Base-by-base conservation (phyloP, 2,888 invertebrate genomes). In the Drosophila kokeensis region DNA sequence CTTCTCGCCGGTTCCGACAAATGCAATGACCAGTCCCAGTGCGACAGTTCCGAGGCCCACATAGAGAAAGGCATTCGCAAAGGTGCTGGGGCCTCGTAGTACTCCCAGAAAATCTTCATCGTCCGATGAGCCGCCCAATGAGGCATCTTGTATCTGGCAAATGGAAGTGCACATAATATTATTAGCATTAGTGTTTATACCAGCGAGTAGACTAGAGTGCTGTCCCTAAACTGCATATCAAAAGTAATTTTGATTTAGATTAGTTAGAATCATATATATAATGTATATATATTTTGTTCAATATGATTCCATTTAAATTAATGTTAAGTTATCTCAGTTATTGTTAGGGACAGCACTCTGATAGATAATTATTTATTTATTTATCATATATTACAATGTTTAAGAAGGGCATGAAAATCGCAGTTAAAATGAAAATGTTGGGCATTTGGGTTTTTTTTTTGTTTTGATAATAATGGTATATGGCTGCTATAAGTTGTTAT, bases 1-100 rank as follows among this genome's bases (percentile, higher is more conserved):
- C 94, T 97, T 97, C 94, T 97, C 97, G 90, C 97, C 97, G 80
- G 97, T 97, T 86, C 97, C 97, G 81, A 97, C 97, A 94, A 97
- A 97, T 92, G 97, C 97, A 89, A 97, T 97, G 87, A 97, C 96
- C 90, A 97, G 95, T 66, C 97, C 98, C 83, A 97, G 94, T 30
- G 97, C 96, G 73, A 97, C 95, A 30, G 96, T 96, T 82, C 96
- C 97, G 82, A 98, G 95, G 64, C 97, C 97, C 59, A 97, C 96
- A 93, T 97, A 97, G 65, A 98, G 95, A 79, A 97, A 95, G 77
- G 97, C 96, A 92, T 96, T 96, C 81, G 97, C 97, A 77, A 97
- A 97, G 59, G 97, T 97, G 94, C 96, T 97, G 82, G 96, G 96
- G 83, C 95, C 95, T 62, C 94, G 93, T 82, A 95, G 94, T 77